Percentiles rank a stretch among this genome's conserved stretches.
Conservation (phyloP, 2,113 vertebrate species). For the Polypterus senegalus region DNA sequence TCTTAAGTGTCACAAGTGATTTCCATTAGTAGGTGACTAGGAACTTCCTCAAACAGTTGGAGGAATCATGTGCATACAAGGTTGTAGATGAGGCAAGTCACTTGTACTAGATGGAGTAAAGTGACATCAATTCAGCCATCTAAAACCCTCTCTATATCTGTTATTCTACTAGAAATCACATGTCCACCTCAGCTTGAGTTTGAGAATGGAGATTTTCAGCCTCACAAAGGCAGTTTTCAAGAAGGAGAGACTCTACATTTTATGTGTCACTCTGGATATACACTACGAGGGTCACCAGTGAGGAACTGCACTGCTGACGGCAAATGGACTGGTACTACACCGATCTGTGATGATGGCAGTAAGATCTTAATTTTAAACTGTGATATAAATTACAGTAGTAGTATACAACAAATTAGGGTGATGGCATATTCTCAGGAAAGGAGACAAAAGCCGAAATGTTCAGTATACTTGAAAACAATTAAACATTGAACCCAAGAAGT, state of each 20-base stretch:
- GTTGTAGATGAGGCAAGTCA: too few species aligned
- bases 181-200: constrained; percentile 58
- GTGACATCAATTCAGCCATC: neutral
- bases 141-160: neutral
- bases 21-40: too few species aligned
- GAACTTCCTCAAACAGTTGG: too few species aligned
- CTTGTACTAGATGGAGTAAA: too few species aligned
- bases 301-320: constrained; percentile 56
- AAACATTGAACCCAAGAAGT: too few species aligned
- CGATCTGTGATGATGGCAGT: constrained; percentile 61
- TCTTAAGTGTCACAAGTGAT: too few species aligned
- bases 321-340: constrained; percentile 58
- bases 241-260: constrained; percentile 53
- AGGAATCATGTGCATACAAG: too few species aligned
- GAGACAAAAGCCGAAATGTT: too few species aligned
- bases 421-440: too few species aligned
- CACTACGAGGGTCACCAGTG: constrained; percentile 43
- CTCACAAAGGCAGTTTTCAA: constrained; percentile 34
- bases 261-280: constrained; percentile 58
- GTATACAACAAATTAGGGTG: too few species aligned
- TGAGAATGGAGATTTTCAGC: constrained; percentile 54
- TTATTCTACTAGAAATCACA: constrained; percentile 38
- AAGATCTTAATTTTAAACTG: constrained; percentile 11
- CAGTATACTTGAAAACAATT: too few species aligned
- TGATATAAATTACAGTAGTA: too few species aligned